phyloP scores from a whole-genome alignment of 1,140 invertebrate genomes.

The Drosophila erecta region DNA sequence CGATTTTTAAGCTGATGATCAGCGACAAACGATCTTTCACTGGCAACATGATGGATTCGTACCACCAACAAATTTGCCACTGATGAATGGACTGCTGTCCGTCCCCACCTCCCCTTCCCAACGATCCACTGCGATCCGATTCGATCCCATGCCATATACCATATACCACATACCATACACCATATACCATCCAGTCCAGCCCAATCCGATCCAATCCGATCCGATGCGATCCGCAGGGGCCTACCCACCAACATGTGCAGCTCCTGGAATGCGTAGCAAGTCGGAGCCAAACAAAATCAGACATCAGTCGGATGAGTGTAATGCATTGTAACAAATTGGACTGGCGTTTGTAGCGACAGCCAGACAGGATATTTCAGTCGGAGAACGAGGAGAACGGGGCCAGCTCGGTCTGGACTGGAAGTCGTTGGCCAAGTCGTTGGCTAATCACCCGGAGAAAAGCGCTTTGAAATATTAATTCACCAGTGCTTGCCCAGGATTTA shows the following conservation, averaged over 20 bases:
- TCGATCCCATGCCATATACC: neutral
- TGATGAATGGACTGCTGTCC: constrained; percentile 84
- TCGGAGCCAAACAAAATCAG: constrained; percentile 63
- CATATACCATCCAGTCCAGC: constrained; percentile 1
- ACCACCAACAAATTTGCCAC: constrained; percentile 85
- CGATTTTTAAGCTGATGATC: constrained; percentile 84
- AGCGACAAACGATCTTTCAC: constrained; percentile 84
- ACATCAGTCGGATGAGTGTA: constrained; percentile 62
- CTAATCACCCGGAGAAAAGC: neutral
- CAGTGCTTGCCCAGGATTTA: neutral
- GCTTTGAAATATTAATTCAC: neutral
- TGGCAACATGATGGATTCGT: constrained; percentile 83
- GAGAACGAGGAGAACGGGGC: constrained; percentile 6
- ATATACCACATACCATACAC: no score
- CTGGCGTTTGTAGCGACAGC: constrained; percentile 76
- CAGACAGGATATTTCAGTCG: constrained; percentile 30
- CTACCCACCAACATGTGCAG: constrained; percentile 74
- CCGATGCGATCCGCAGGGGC: constrained; percentile 25
- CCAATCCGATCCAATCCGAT: neutral
- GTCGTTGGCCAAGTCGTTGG: constrained; percentile 1
- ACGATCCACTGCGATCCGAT: constrained; percentile 6
- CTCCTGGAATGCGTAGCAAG: constrained; percentile 84
- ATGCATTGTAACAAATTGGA: constrained; percentile 74
- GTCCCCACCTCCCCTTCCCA: constrained; percentile 2
- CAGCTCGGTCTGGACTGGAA: neutral